phyloP scores from a whole-genome alignment of 1,140 invertebrate genomes.

The Varroa destructor region DNA sequence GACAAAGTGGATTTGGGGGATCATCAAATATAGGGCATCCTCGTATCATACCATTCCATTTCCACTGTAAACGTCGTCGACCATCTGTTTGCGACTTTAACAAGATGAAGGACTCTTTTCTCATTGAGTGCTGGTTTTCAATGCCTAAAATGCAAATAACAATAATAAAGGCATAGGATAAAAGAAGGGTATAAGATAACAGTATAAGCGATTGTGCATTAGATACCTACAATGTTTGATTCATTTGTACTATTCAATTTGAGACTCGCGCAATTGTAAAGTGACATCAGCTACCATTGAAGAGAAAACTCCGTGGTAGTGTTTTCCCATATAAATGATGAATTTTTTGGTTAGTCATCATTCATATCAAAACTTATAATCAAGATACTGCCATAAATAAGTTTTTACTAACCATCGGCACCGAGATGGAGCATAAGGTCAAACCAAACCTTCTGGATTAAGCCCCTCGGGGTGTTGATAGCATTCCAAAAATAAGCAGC shows the following conservation, averaged over 20 bases:
- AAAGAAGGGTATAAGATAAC: too few species aligned
- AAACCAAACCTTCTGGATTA: conserved; percentile 35
- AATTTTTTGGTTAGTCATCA: too few species aligned
- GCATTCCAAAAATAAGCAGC: conserved; percentile 33
- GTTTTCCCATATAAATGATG: too few species aligned
- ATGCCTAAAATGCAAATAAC: neutral
- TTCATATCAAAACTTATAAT: too few species aligned
- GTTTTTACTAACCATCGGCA: neutral
- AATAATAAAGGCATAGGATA: too few species aligned
- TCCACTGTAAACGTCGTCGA: conserved; percentile 12
- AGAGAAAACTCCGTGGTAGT: too few species aligned
- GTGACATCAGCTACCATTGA: too few species aligned
- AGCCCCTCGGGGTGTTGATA: conserved; percentile 33
- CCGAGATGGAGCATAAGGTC: conserved; percentile 34
- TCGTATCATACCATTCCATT: conserved; percentile 26
- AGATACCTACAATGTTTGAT: too few species aligned
- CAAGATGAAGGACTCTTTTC: conserved; percentile 22
- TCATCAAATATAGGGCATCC: conserved; percentile 33
- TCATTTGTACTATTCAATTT: too few species aligned
- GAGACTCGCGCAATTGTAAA: too few species aligned
- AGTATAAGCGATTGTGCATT: too few species aligned
- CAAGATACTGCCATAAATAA: too few species aligned
- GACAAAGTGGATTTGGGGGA: conserved; percentile 33
- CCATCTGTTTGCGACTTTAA: conserved; percentile 23
- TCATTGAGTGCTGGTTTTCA: conserved; percentile 17